Evolutionary conservation across 1,140 invertebrate species (phyloP), one percentile per base, ranked within the genome.

Genomic region (Zophobas atratus): DNA sequence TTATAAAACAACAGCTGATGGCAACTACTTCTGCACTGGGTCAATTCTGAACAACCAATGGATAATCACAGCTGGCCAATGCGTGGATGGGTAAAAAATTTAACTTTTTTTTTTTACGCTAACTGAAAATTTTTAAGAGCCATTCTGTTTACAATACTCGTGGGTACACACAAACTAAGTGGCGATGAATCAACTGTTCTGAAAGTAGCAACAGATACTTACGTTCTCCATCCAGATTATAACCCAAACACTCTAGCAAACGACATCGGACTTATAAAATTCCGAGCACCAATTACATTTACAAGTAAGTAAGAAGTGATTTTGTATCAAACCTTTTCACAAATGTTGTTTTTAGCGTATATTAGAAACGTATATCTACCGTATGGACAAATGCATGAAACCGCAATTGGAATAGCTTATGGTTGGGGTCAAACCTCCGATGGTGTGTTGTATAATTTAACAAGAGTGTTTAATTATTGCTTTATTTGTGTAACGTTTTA

Each of bases 231-330:
- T 67, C 60, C 60, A 43, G 39, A 43, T 43, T 67, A 32, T 67
- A 67, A 67, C 33, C 60, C 60, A 67, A 39, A 67, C 1, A 67
- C 60, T 32, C 38, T 43, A 1, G 60, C 41, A 20, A 67, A 67
- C 33, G 60, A 51, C 49, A 51, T 51, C n/a, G 49, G 49, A 51
- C 49, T 51, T 51, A 51, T 51, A 4, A 51, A 51, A 51, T 20
- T 51, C 20, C 4, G 49, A 4, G 20, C 20, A 0, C 4, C 49
- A 6, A 51, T 51, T n/a, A 2, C 6, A 20, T 51, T 6, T 20
- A 51, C 49, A 2, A 20, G 49, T 51, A 8, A 46, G 20, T 20
- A 20, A 0, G 43, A 20, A 20, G 20, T 20, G 3, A 46, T 46
- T 4, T 0, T 20, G 20, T 20, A 20, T 20, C 20, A 20, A 20